Conservation (phyloP, 1,140 invertebrate species). For the Euschistus heros region DNA sequence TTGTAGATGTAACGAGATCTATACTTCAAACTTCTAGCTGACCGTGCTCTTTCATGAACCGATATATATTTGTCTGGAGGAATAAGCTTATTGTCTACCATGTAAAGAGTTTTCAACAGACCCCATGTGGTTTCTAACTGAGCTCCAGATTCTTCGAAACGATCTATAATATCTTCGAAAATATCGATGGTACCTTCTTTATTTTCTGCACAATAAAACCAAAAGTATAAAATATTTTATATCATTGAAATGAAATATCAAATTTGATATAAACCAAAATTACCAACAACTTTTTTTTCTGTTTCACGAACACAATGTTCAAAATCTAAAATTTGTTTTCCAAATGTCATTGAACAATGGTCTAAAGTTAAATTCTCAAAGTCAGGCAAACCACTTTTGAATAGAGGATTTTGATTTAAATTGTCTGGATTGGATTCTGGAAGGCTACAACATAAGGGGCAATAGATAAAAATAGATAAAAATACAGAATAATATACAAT, state of each 20-base stretch:
- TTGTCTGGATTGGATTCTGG: conserved; percentile 81
- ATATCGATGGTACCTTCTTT: conserved; percentile 42
- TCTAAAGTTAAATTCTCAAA: conserved; percentile 71
- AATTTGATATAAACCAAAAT: neutral
- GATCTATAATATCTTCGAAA: conserved; percentile 62
- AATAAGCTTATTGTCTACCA: conserved; percentile 69
- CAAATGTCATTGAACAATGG: conserved; percentile 68
- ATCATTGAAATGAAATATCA: neutral
- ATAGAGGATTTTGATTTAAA: conserved; percentile 58
- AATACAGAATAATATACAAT: conserved; percentile 1
- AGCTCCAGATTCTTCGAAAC: conserved; percentile 58
- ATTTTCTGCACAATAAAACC: conserved; percentile 25
- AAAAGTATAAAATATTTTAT: neutral
- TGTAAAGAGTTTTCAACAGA: conserved; percentile 67
- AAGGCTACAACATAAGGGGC: conserved; percentile 49
- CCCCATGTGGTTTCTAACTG: conserved; percentile 77
- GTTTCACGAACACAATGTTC: conserved; percentile 61
- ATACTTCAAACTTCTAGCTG: conserved; percentile 53
- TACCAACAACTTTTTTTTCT: conserved; percentile 44
- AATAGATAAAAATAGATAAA: neutral
- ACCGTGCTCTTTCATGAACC: conserved; percentile 58
- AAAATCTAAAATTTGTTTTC: conserved; percentile 68
- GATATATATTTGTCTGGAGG: conserved; percentile 61
- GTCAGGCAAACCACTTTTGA: conserved; percentile 61
- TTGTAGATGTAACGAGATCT: conserved; percentile 54